Evolutionary conservation across 2,888 invertebrate genomes (phyloP).

Genomic region (Netelia fuscicornis): DNA sequence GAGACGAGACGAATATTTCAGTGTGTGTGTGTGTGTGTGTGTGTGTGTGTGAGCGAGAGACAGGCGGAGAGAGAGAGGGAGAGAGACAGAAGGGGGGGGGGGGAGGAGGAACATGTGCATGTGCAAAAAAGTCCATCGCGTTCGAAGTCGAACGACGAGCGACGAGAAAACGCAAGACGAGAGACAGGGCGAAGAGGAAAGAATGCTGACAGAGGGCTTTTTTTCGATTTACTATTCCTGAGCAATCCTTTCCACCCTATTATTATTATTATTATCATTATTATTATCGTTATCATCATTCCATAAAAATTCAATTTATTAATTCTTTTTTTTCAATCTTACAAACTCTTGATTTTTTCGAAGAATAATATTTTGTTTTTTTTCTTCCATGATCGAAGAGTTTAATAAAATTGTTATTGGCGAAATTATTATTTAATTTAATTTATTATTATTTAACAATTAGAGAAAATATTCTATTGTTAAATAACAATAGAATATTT

Average conservation of each 20-base stretch:
- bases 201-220: neutral
- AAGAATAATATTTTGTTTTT: too few relatives aligned
- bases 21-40: neutral
- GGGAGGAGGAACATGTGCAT: neutral
- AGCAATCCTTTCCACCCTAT: neutral
- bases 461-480: too few relatives aligned
- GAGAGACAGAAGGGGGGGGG: neutral
- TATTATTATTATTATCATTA: neutral
- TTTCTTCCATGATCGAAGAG: too few relatives aligned
- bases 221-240: neutral
- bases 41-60: neutral
- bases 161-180: neutral
- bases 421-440: too few relatives aligned
- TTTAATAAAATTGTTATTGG: too few relatives aligned
- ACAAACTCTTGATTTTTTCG: too few relatives aligned
- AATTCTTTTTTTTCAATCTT: too few relatives aligned
- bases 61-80: neutral
- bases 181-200: neutral
- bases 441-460: too few relatives aligned
- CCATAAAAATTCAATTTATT: too few relatives aligned
- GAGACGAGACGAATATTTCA: constrained; percentile 19
- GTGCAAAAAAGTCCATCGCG: neutral
- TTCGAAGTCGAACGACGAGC: neutral
- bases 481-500: too few relatives aligned
- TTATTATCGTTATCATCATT: too few relatives aligned